A percentile compares a stretch with the other conserved stretches of the same genome.
phyloP scores from a whole-genome alignment of 2,113 vertebrate species.

The Lota lota region DNA sequence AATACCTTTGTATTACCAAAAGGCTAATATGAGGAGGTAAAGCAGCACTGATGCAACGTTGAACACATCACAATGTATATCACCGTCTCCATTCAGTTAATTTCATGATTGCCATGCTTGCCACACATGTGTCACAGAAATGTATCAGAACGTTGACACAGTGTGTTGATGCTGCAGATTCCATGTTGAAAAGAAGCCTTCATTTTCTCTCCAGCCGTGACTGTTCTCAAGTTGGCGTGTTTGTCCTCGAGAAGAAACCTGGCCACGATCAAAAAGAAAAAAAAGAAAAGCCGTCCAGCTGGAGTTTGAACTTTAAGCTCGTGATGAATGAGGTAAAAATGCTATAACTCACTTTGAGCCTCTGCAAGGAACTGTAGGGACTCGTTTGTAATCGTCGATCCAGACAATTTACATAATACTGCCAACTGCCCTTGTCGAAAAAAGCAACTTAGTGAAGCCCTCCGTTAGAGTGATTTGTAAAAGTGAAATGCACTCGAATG shows the following conservation, averaged over 20 bases:
- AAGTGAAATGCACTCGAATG: too few species aligned
- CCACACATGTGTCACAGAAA: too few species aligned
- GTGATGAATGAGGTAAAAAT: constrained; percentile 53
- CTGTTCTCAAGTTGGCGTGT: constrained; percentile 42
- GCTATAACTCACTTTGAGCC: constrained; percentile 40
- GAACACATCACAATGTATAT: background rate
- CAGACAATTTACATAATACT: constrained; percentile 18
- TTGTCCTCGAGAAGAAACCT: constrained; percentile 43
- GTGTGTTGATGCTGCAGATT: constrained; percentile 27
- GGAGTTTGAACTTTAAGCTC: constrained; percentile 31
- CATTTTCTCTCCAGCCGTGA: constrained; percentile 58
- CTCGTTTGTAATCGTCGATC: constrained; percentile 23
- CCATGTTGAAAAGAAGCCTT: constrained; percentile 49
- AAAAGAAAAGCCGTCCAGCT: constrained; percentile 25
- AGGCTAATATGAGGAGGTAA: too few species aligned
- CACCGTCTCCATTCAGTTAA: background rate
- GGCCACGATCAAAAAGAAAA: constrained; percentile 23
- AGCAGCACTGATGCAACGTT: background rate
- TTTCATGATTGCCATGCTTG: background rate
- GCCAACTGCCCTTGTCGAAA: too few species aligned
- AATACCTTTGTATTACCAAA: too few species aligned
- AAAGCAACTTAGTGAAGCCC: too few species aligned
- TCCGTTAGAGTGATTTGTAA: too few species aligned
- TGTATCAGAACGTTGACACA: background rate
- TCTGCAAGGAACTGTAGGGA: background rate